A percentile compares a stretch with the other conserved stretches of the same genome.
These are phyloP conservation scores for Euwallacea similis DNA, from an alignment of 1,140 invertebrate genomes.

Conservation along the genomic window DNA sequence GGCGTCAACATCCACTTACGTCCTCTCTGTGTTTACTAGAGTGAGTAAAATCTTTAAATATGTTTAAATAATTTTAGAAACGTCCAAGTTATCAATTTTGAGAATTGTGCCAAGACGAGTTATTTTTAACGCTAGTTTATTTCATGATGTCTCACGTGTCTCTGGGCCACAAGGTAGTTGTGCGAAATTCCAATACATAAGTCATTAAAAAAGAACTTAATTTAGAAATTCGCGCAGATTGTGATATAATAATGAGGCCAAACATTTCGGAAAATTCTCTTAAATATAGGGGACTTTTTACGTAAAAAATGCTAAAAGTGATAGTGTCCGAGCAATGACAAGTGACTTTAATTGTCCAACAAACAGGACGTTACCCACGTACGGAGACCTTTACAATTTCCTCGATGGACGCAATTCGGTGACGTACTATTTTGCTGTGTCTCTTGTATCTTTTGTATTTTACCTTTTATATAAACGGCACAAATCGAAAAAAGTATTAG, in stretches of 20 bases:
- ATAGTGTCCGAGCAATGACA: constrained; percentile 11
- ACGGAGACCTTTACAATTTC: constrained; percentile 14
- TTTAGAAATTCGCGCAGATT: neutral
- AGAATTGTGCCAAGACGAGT: constrained; percentile 36
- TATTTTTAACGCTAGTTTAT: constrained; percentile 36
- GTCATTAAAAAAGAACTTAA: neutral
- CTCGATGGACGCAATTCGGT: constrained; percentile 13
- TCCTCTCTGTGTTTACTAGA: neutral
- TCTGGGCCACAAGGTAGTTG: constrained; percentile 7
- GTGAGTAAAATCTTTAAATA: constrained; percentile 21
- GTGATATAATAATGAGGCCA: too few relatives aligned
- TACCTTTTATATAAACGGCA: constrained; percentile 27
- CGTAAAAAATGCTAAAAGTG: neutral
- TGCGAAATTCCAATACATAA: constrained; percentile 4
- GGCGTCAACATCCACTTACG: too few relatives aligned
- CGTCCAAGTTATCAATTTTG: constrained; percentile 33
- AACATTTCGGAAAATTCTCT: too few relatives aligned
- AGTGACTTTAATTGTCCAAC: constrained; percentile 15
- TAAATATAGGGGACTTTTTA: too few relatives aligned
- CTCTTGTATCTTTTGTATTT: constrained; percentile 18
- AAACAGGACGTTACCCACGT: constrained; percentile 12
- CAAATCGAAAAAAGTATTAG: constrained; percentile 4
- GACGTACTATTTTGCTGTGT: constrained; percentile 16
- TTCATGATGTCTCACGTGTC: constrained; percentile 27
- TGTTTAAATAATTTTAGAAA: constrained; percentile 35